These are phyloP conservation scores for Chelonoidis abingdonii DNA, from an alignment of 2,113 vertebrate species.

Conservation along the genomic window DNA sequence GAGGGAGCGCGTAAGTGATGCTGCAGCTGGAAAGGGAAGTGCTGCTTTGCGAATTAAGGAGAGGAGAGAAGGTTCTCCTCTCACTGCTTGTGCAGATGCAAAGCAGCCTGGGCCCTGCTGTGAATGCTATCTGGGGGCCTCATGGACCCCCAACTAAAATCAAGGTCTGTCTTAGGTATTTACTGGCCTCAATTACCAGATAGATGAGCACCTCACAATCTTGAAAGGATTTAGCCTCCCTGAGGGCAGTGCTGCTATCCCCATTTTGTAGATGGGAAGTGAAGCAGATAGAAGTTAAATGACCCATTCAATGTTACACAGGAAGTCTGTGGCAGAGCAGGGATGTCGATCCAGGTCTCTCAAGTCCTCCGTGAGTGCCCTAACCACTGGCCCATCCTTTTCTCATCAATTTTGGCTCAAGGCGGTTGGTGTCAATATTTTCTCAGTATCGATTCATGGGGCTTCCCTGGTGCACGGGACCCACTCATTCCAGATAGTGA, in stretches of 20 bases:
- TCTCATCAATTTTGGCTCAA: not conserved
- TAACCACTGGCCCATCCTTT: not conserved
- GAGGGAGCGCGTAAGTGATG: too few relatives aligned
- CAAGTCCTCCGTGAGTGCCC: rapidly evolving
- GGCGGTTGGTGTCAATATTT: too few relatives aligned
- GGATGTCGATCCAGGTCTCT: rapidly evolving
- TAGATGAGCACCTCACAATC: not conserved
- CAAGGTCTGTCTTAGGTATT: not conserved
- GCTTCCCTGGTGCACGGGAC: not conserved
- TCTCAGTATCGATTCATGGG: not conserved
- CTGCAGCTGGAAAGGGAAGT: not conserved
- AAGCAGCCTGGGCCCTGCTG: not conserved
- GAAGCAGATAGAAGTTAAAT: not conserved
- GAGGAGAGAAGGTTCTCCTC: not conserved
- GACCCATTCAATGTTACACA: not conserved
- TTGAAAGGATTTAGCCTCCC: not conserved
- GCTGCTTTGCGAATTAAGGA: not conserved
- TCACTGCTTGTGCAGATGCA: not conserved
- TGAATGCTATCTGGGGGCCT: not conserved
- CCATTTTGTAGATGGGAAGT: not conserved
- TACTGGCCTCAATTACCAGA: not conserved
- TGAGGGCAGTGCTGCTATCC: not conserved
- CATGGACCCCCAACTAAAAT: not conserved
- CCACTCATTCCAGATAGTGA: too few relatives aligned
- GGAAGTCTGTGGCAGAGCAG: not conserved